Evolutionary conservation across 2,797 vertebrate genomes (phyloP).

Genomic region (Sebastes dallii): DNA sequence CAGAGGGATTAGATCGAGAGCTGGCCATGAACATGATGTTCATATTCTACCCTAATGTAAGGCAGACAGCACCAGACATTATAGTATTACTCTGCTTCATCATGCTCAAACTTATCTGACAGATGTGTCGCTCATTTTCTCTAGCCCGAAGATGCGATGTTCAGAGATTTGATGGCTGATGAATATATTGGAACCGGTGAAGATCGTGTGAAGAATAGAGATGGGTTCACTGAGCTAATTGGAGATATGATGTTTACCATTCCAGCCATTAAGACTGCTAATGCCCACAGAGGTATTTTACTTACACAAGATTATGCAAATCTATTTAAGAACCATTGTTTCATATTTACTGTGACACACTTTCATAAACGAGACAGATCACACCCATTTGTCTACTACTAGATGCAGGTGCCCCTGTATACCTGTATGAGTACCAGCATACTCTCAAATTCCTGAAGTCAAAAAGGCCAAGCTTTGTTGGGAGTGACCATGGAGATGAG

Average conservation of each 20-base stretch:
- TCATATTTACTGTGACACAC: neutral
- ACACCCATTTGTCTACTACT: neutral
- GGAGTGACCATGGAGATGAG: slow-evolving; percentile 86
- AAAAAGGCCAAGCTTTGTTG: slow-evolving; percentile 82
- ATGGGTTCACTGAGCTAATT: slow-evolving; percentile 73
- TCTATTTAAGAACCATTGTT: neutral
- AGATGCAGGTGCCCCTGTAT: slow-evolving; percentile 83
- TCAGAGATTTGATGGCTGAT: slow-evolving; percentile 58
- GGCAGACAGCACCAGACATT: slow-evolving; percentile 8
- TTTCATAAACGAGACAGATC: neutral
- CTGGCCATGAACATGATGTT: neutral
- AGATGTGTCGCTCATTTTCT: neutral
- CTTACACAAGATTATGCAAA: neutral
- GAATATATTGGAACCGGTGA: slow-evolving; percentile 78
- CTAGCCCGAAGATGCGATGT: slow-evolving; percentile 50
- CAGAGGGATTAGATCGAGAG: slow-evolving; percentile 75
- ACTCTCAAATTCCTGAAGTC: slow-evolving; percentile 43
- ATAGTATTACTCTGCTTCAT: neutral
- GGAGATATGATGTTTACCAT: slow-evolving; percentile 80
- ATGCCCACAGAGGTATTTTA: slow-evolving; percentile 84
- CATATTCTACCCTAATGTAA: slow-evolving; percentile 59
- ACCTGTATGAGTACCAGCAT: slow-evolving; percentile 89
- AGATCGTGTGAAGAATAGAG: slow-evolving; percentile 75
- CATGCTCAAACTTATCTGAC: slow-evolving; percentile 5
- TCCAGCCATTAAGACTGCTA: slow-evolving; percentile 75